Conservation (phyloP, 2,113 vertebrate species). For the Coregonus clupeaformis region DNA sequence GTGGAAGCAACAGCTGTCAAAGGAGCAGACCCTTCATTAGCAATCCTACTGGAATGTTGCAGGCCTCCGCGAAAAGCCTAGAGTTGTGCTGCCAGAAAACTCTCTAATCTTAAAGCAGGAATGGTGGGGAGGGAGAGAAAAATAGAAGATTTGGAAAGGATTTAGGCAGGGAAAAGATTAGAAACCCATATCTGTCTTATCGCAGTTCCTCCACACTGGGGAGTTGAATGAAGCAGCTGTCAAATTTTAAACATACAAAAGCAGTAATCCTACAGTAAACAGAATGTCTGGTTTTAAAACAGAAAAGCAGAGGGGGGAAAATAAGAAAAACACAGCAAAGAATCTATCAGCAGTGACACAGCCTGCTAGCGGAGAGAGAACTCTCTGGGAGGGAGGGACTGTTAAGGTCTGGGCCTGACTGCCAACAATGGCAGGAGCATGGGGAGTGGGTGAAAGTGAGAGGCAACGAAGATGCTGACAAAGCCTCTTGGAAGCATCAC, state of each 20-base stretch:
- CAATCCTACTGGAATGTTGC: slow-evolving; percentile 58
- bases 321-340: slow-evolving; percentile 35
- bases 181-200: slow-evolving; percentile 79
- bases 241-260: slow-evolving; percentile 81
- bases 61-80: slow-evolving; percentile 45
- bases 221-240: slow-evolving; percentile 79
- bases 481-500: slow-evolving; percentile 40
- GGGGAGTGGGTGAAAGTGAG: slow-evolving; percentile 61
- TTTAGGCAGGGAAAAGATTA: slow-evolving; percentile 77
- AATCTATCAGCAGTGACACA: slow-evolving; percentile 61
- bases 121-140: slow-evolving; percentile 59
- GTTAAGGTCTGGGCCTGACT: slow-evolving; percentile 44
- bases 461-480: slow-evolving; percentile 60
- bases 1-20: slow-evolving; percentile 73
- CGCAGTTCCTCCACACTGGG: slow-evolving; percentile 72
- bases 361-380: slow-evolving; percentile 44
- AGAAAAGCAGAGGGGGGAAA: slow-evolving; percentile 40
- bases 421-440: slow-evolving; percentile 44
- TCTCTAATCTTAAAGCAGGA: slow-evolving; percentile 72
- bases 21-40: slow-evolving; percentile 70
- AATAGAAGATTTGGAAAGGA: slow-evolving; percentile 77
- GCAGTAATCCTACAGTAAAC: slow-evolving; percentile 78
- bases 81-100: slow-evolving; percentile 64
- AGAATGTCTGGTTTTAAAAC: slow-evolving; percentile 71
- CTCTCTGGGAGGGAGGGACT: slow-evolving; percentile 41